Evolutionary conservation across 2,113 vertebrate species (phyloP).

Genomic region (Ameiurus melas): DNA sequence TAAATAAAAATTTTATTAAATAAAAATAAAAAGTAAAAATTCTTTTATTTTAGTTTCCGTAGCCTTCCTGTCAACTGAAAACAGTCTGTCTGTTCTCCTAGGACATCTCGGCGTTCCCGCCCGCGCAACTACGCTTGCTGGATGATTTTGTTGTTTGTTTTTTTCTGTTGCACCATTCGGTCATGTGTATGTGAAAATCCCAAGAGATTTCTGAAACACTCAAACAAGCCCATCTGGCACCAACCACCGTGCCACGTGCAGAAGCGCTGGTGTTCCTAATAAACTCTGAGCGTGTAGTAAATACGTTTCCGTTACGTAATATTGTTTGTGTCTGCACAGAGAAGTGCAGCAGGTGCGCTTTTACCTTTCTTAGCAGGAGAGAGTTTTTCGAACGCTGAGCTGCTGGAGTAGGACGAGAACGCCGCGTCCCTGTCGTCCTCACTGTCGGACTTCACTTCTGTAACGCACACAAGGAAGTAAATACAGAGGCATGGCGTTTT

Average conservation of each 20-base stretch:
- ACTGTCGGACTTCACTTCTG: conserved; percentile 89
- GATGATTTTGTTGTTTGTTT: background rate
- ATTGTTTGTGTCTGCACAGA: background rate
- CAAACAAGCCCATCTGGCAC: background rate
- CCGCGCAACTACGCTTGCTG: background rate
- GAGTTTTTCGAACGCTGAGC: conserved; percentile 82
- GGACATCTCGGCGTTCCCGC: background rate
- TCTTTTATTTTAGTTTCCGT: background rate
- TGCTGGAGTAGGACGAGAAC: conserved; percentile 85
- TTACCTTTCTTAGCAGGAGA: conserved; percentile 86
- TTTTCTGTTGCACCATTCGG: too few relatives aligned
- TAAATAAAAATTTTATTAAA: too few relatives aligned
- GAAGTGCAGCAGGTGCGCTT: conserved; percentile 37
- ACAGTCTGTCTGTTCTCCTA: background rate
- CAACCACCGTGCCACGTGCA: background rate
- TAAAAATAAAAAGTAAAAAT: background rate
- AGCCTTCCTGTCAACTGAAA: background rate
- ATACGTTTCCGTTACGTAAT: background rate
- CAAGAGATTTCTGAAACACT: background rate
- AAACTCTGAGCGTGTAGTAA: background rate
- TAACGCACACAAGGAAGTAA: conserved; percentile 37
- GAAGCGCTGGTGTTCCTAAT: background rate
- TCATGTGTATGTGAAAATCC: background rate
- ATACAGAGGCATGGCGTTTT: background rate
- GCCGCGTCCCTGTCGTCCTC: conserved; percentile 78